phyloP scores from a whole-genome alignment of 2,888 invertebrate genomes.

The Latrodectus hesperus region DNA sequence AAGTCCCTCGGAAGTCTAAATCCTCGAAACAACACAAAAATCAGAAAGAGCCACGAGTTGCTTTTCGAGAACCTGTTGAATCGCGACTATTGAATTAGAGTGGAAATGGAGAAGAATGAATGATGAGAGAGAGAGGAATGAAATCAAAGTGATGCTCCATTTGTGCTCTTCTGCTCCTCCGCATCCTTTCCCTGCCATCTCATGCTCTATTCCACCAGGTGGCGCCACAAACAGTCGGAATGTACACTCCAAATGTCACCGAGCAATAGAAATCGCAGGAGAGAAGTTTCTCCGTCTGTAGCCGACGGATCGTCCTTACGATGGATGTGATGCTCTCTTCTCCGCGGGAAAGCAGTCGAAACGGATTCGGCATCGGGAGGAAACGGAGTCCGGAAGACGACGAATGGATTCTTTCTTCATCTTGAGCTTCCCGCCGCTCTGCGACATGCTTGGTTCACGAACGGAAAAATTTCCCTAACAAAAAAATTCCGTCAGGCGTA shows the following conservation, averaged over 20 bases:
- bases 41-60: constrained; percentile 48
- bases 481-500: too few relatives aligned
- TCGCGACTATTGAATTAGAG: constrained; percentile 67
- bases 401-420: background rate
- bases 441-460: background rate
- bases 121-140: constrained; percentile 28
- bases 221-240: constrained; percentile 40
- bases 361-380: constrained; percentile 33
- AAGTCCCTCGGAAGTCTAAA: constrained; percentile 13
- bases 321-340: constrained; percentile 23
- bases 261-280: constrained; percentile 40
- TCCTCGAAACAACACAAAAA: constrained; percentile 13
- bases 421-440: background rate
- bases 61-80: constrained; percentile 61
- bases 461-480: too few relatives aligned
- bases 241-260: constrained; percentile 49
- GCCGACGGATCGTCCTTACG: constrained; percentile 11
- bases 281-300: constrained; percentile 59
- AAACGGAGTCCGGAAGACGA: constrained; percentile 9
- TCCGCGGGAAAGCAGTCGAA: constrained; percentile 24
- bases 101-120: constrained; percentile 63
- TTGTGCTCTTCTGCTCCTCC: constrained; percentile 14
- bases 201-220: constrained; percentile 26
- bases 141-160: constrained; percentile 25
- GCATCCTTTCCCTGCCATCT: constrained; percentile 3